Evolutionary conservation across 2,888 invertebrate species (phyloP).

Genomic region (Pollenia angustigena): DNA sequence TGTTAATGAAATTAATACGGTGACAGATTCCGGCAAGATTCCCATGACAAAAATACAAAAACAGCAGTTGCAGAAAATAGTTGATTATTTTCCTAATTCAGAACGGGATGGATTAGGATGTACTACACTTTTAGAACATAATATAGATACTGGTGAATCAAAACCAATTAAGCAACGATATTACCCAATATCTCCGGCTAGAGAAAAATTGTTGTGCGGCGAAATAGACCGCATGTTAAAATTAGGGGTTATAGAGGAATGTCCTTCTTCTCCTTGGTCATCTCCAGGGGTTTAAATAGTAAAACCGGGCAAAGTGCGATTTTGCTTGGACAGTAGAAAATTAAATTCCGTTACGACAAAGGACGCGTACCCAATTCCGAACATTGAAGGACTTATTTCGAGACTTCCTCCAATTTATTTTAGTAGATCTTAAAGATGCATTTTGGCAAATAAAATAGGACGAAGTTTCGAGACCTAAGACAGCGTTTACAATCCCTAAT

Average conservation of each 20-base stretch:
- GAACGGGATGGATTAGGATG: slow-evolving; percentile 8
- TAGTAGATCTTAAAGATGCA: neutral
- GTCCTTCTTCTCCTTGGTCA: neutral
- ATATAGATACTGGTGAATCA: slow-evolving; percentile 11
- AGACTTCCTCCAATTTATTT: slow-evolving; percentile 45
- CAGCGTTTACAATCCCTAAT: slow-evolving; percentile 36
- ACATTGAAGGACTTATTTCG: slow-evolving; percentile 30
- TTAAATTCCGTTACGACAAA: slow-evolving; percentile 2
- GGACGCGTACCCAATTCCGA: neutral
- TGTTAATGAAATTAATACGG: neutral
- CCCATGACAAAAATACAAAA: neutral
- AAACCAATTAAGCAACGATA: slow-evolving; percentile 27
- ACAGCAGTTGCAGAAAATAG: neutral
- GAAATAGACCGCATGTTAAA: slow-evolving; percentile 34
- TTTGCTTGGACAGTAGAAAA: slow-evolving; percentile 22
- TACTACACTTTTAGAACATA: slow-evolving; percentile 19
- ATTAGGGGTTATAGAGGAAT: slow-evolving; percentile 14
- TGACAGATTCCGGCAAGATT: neutral
- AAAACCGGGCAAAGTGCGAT: neutral
- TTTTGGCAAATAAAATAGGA: slow-evolving; percentile 24
- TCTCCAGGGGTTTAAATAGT: neutral
- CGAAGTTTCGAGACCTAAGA: slow-evolving; percentile 7
- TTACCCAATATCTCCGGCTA: slow-evolving; percentile 9
- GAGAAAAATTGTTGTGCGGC: neutral
- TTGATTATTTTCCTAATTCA: slow-evolving; percentile 2